Evolutionary conservation across 1,140 invertebrate species (phyloP).

Genomic region (Archivesica marissinica): DNA sequence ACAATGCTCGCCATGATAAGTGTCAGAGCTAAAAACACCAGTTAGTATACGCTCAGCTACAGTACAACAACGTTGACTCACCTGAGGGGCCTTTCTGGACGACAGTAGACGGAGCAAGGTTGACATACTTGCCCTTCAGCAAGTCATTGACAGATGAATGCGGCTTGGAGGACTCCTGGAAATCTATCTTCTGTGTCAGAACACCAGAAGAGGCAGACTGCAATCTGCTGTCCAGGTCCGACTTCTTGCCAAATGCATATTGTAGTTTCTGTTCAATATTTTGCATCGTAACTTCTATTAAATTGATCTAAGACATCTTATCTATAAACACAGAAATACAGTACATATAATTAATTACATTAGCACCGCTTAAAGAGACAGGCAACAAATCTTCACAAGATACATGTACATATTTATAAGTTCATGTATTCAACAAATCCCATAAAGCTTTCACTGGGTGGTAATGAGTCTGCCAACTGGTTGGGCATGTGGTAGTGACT

Average conservation of each 20-base stretch:
- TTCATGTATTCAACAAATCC: not conserved
- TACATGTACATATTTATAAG: not conserved
- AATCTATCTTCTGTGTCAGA: constrained; percentile 53
- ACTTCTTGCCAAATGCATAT: constrained; percentile 36
- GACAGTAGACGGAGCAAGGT: constrained; percentile 18
- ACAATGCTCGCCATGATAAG: too few species aligned
- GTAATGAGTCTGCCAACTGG: too few species aligned
- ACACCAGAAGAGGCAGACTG: constrained; percentile 27
- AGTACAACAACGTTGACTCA: constrained; percentile 39
- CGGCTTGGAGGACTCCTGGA: constrained; percentile 1
- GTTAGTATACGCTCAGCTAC: too few species aligned
- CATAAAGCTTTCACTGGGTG: too few species aligned
- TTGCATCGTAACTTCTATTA: constrained; percentile 39
- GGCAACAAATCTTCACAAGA: not conserved
- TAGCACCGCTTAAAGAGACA: not conserved
- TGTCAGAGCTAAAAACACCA: too few species aligned
- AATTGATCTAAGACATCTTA: constrained; percentile 27
- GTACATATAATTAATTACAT: too few species aligned
- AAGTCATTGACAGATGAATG: constrained; percentile 52
- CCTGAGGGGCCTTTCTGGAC: constrained; percentile 31
- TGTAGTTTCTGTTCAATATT: constrained; percentile 51
- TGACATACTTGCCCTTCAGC: constrained; percentile 58
- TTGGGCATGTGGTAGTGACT: too few species aligned
- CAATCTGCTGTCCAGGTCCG: constrained; percentile 28
- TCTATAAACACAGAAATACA: not conserved